A percentile compares a stretch with the other conserved stretches of the same genome.
These are phyloP conservation scores for Oxyura jamaicensis DNA, from an alignment of 2,113 vertebrate genomes.

Conservation along the genomic window DNA sequence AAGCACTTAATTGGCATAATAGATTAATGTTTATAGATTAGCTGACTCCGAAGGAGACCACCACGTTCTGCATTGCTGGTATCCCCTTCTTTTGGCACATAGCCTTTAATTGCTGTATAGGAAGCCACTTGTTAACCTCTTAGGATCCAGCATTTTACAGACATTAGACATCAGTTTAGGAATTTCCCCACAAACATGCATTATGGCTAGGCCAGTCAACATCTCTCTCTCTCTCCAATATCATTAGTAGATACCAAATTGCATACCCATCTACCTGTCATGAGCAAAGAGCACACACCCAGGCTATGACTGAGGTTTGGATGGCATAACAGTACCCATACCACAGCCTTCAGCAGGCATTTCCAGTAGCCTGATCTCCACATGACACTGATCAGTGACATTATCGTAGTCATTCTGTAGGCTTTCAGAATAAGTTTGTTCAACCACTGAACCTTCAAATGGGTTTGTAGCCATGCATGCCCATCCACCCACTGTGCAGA, in stretches of 20 bases:
- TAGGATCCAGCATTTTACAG: neutral
- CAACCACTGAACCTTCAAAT: neutral
- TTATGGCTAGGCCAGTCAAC: neutral
- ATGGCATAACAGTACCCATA: neutral
- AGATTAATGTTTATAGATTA: conserved; percentile 53
- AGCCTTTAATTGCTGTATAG: neutral
- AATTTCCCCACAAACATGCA: neutral
- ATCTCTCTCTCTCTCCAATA: neutral
- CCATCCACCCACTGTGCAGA: neutral
- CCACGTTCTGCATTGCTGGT: neutral
- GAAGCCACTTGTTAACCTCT: neutral
- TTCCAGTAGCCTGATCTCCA: neutral
- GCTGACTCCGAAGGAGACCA: conserved; percentile 21
- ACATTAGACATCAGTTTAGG: neutral
- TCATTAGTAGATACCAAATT: neutral
- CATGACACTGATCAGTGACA: neutral
- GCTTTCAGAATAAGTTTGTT: neutral
- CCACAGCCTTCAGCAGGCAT: neutral
- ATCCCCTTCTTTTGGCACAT: neutral
- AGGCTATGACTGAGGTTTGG: neutral
- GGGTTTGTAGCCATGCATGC: neutral
- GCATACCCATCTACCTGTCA: neutral
- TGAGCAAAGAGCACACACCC: neutral
- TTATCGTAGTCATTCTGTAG: neutral
- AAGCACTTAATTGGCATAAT: conserved; percentile 59